Evolutionary conservation across 2,888 invertebrate species (phyloP).

Genomic region (Lypha dubia): DNA sequence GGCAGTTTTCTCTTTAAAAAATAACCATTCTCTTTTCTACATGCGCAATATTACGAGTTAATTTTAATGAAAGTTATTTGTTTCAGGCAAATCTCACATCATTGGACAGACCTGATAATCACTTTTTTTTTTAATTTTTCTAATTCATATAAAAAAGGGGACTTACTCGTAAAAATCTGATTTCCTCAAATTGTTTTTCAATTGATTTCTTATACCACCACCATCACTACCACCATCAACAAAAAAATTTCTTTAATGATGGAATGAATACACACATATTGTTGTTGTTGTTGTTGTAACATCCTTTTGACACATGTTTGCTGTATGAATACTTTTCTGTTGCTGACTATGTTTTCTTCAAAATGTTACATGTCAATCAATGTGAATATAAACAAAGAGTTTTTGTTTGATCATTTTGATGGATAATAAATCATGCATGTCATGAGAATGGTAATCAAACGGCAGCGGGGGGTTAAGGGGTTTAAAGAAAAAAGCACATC

Average conservation of each 20-base stretch:
- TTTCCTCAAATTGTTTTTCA: neutral
- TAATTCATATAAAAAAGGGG: neutral
- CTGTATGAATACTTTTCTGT: neutral
- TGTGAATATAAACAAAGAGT: conserved; percentile 27
- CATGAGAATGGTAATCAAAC: conserved; percentile 16
- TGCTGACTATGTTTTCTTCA: conserved; percentile 43
- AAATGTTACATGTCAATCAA: conserved; percentile 66
- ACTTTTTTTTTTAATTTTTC: neutral
- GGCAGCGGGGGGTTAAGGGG: neutral
- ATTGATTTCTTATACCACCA: conserved; percentile 42
- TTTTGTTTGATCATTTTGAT: conserved; percentile 41
- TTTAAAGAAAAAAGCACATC: neutral
- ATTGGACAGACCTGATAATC: neutral
- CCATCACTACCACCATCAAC: too few relatives aligned
- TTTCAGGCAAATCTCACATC: too few relatives aligned
- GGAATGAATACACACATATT: neutral
- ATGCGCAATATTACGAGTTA: neutral
- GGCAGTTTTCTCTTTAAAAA: too few relatives aligned
- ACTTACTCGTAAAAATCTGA: neutral
- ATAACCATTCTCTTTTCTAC: neutral
- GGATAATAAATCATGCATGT: conserved; percentile 59
- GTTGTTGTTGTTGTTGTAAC: conserved; percentile 27
- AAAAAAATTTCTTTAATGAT: conserved; percentile 8
- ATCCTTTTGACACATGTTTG: conserved; percentile 50
- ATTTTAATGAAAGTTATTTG: neutral